Conservation (phyloP, 2,888 invertebrate genomes). For the Lordiphosa fenestrarum region DNA sequence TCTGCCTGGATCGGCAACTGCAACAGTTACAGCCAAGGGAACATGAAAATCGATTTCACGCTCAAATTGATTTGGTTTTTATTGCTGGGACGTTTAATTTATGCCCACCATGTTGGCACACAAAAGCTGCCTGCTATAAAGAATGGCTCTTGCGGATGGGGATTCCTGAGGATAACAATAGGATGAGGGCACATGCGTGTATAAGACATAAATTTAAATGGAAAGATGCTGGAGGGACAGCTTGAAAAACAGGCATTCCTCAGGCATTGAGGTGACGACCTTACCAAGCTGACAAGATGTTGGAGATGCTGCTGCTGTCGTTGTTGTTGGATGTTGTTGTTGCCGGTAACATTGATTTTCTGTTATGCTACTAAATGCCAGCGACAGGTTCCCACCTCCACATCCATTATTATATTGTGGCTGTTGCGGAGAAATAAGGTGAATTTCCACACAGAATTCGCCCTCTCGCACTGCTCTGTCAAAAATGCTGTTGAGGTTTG, state of each 20-base stretch:
- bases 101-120: conserved; percentile 35
- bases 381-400: conserved; percentile 34
- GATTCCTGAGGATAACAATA: conserved; percentile 48
- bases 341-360: conserved; percentile 65
- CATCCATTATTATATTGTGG: conserved; percentile 54
- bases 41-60: conserved; percentile 70
- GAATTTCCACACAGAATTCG: conserved; percentile 31
- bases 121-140: conserved; percentile 40
- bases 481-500: conserved; percentile 71
- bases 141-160: background rate
- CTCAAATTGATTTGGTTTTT: conserved; percentile 71
- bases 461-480: conserved; percentile 23
- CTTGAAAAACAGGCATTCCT: conserved; percentile 47
- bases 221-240: conserved; percentile 19
- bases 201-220: conserved; percentile 63
- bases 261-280: conserved; percentile 49
- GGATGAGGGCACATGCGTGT: background rate
- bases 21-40: conserved; percentile 9
- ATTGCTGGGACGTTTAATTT: conserved; percentile 66
- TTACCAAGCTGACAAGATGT: conserved; percentile 46
- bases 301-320: conserved; percentile 29
- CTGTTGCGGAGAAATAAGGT: conserved; percentile 38
- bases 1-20: conserved; percentile 17
- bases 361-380: conserved; percentile 60
- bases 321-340: conserved; percentile 20